Percentiles rank a stretch among this genome's conserved stretches.
phyloP scores from a whole-genome alignment of 2,797 vertebrate species.

The Uromys caudimaculatus region DNA sequence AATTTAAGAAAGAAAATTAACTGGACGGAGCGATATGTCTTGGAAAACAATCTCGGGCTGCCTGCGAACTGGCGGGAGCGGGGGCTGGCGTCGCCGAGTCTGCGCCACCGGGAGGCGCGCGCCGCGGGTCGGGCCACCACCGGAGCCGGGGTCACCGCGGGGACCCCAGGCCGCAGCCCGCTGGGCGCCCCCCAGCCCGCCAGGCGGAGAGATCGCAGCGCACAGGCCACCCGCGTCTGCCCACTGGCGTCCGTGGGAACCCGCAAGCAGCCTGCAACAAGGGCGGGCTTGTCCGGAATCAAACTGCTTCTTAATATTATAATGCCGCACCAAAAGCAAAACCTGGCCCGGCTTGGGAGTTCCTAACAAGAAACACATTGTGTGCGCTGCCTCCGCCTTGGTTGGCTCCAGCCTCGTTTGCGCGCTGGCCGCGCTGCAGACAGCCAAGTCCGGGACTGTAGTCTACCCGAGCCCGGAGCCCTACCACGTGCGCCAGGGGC shows the following conservation, averaged over 20 bases:
- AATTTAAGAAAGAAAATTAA: slow-evolving; percentile 82
- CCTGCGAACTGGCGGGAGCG: slow-evolving; percentile 89
- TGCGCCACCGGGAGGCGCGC: slow-evolving; percentile 83
- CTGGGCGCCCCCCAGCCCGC: not conserved
- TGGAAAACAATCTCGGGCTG: slow-evolving; percentile 90
- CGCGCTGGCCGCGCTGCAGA: slow-evolving; percentile 63
- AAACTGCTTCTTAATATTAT: slow-evolving; percentile 89
- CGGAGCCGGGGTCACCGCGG: not conserved
- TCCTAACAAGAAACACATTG: slow-evolving; percentile 88
- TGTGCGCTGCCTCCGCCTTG: slow-evolving; percentile 17
- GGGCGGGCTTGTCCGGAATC: slow-evolving; percentile 88
- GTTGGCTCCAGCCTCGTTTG: slow-evolving; percentile 75
- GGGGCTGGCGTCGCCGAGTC: slow-evolving; percentile 93
- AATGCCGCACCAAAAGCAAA: slow-evolving; percentile 85
- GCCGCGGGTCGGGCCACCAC: not conserved
- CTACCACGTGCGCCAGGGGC: slow-evolving; percentile 13
- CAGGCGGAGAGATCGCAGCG: slow-evolving; percentile 48
- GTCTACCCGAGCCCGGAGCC: slow-evolving; percentile 41
- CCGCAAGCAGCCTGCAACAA: slow-evolving; percentile 86
- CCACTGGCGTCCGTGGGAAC: slow-evolving; percentile 89
- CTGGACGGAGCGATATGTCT: slow-evolving; percentile 89
- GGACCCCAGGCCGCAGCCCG: not conserved
- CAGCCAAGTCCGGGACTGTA: slow-evolving; percentile 81
- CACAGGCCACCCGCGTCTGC: slow-evolving; percentile 86
- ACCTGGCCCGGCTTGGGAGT: slow-evolving; percentile 73